Base-by-base conservation (phyloP, 1,140 invertebrate species). In the Drosophila ercepeae region DNA sequence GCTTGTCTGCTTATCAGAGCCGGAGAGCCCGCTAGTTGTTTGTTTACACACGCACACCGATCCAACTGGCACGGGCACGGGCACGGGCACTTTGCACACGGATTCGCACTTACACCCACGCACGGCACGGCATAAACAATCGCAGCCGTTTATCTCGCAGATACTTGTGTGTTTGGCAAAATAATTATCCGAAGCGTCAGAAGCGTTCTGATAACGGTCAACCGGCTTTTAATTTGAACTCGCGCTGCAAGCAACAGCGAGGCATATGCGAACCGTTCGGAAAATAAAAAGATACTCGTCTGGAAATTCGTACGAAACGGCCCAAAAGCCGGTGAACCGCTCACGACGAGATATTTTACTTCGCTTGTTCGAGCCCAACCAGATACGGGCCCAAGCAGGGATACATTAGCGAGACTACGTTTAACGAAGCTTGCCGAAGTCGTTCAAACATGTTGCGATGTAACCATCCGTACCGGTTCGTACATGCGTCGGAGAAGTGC, bases 1-100 rank as follows among this genome's bases (percentile, higher is more conserved):
- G 57, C 46, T 70, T 73, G 67, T 73, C 59, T 61, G 42, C 70
- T 73, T 73, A 73, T 73, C 70, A 72, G 57, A 73, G 61, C 51
- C 61, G 45, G 46, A 55, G 70, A 63, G 46, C 39, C 74, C 39
- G 58, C 44, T 48, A 53, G 45, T 25, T 61, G 46, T 73, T 73
- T 73, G 42, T 57, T 57, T 70, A 71, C 44, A 48, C 29, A 21
- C 45, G 49, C 51, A 57, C 29, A 54, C 50, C 9, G 29, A n/a
- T 11, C 3, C 2, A 14, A 13, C 36, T 16, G n/a, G n/a, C n/a
- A n/a, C n/a, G n/a, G n/a, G n/a, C n/a, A n/a, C n/a, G n/a, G n/a
- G n/a, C n/a, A n/a, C n/a, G n/a, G n/a, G n/a, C n/a, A n/a, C n/a
- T 32, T 32, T 32, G n/a, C n/a, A 16, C 36, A 39, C 36, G 11